Percentiles rank a stretch among this genome's conserved stretches.
Conservation (phyloP, 2,888 invertebrate species). For the Teinopalpus imperialis region DNA sequence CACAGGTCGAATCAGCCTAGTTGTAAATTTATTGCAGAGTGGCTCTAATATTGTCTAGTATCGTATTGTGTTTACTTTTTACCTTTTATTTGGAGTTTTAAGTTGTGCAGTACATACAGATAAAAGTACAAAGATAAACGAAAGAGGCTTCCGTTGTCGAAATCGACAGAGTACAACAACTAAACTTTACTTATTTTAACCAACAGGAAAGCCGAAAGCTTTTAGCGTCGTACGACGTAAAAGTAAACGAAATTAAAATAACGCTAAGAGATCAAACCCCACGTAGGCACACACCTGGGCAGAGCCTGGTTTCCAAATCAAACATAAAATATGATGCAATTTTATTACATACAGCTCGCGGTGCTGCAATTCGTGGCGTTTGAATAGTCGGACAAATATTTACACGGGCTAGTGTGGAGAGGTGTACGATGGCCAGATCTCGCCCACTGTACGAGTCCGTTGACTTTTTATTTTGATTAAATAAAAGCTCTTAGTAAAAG, state of each 20-base stretch:
- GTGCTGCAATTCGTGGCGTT: conserved; percentile 9
- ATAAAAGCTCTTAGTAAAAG: too few relatives aligned
- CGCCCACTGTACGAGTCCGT: not conserved
- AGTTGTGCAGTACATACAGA: too few relatives aligned
- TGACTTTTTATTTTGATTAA: too few relatives aligned
- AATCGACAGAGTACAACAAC: too few relatives aligned
- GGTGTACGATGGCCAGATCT: conserved; percentile 3
- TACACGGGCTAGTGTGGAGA: conserved; percentile 6
- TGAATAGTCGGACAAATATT: conserved; percentile 17
- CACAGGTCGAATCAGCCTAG: too few relatives aligned
- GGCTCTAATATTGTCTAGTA: too few relatives aligned
- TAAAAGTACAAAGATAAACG: too few relatives aligned
- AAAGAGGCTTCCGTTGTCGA: too few relatives aligned
- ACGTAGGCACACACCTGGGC: not conserved
- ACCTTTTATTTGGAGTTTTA: too few relatives aligned
- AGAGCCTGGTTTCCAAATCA: conserved; percentile 15
- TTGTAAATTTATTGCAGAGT: too few relatives aligned
- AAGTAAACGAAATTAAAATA: not conserved
- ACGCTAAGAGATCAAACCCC: conserved; percentile 3
- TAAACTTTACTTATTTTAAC: not conserved
- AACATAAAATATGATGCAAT: conserved; percentile 19
- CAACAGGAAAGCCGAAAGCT: not conserved
- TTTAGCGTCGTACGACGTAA: too few relatives aligned
- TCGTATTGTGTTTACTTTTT: too few relatives aligned
- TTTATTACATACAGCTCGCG: not conserved